Conservation (phyloP, 2,888 invertebrate species). For the Adela reaumurella region DNA sequence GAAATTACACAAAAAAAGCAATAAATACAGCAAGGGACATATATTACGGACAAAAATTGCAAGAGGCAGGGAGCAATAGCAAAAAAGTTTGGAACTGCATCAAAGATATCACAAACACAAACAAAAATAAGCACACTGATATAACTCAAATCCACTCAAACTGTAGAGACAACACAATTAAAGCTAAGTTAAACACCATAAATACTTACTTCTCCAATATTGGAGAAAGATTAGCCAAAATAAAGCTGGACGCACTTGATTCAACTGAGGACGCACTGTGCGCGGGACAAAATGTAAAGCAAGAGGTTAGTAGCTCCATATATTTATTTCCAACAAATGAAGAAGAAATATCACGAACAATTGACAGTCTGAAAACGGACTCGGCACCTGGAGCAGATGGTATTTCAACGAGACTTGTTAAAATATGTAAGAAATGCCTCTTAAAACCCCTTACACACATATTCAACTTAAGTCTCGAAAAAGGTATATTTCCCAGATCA, state of each 20-base stretch:
- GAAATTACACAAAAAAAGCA: too few relatives aligned
- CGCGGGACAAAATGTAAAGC: background rate
- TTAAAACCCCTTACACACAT: background rate
- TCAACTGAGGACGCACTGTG: too few relatives aligned
- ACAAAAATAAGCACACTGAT: too few relatives aligned
- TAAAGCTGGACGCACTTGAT: background rate
- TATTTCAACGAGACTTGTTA: background rate
- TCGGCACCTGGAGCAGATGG: background rate
- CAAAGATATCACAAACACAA: too few relatives aligned
- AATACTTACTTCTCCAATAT: too few relatives aligned
- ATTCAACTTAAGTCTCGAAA: background rate
- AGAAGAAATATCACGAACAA: background rate
- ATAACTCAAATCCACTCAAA: too few relatives aligned
- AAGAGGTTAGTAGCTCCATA: background rate
- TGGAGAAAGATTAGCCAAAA: background rate
- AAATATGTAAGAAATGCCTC: background rate
- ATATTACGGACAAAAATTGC: too few relatives aligned
- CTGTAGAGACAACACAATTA: too few relatives aligned
- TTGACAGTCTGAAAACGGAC: background rate
- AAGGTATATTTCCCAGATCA: background rate
- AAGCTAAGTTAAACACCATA: too few relatives aligned
- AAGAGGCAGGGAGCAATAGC: too few relatives aligned
- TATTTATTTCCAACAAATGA: background rate
- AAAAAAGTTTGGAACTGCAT: too few relatives aligned
- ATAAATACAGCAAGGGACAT: too few relatives aligned